A percentile compares a stretch with the other conserved stretches of the same genome.
Evolutionary conservation across 2,113 vertebrate genomes (phyloP).

Genomic region (Conger conger): DNA sequence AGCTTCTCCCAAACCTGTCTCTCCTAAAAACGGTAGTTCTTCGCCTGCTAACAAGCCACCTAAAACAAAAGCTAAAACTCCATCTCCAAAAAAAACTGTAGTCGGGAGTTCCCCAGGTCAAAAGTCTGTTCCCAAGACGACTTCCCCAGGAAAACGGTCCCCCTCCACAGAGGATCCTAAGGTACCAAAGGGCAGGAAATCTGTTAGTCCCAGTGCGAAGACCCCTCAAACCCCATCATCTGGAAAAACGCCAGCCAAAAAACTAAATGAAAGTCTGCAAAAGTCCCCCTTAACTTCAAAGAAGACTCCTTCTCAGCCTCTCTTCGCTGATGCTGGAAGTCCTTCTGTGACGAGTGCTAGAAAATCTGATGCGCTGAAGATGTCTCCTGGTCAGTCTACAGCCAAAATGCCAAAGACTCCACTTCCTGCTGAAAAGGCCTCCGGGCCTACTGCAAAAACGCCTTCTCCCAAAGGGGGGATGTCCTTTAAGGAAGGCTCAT

Average conservation of each 20-base stretch:
- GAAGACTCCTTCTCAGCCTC: conserved; percentile 34
- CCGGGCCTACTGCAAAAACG: not conserved
- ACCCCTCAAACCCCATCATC: not conserved
- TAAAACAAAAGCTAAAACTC: conserved; percentile 21
- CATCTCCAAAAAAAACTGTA: conserved; percentile 17
- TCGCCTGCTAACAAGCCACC: conserved; percentile 27
- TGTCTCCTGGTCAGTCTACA: not conserved
- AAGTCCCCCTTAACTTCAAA: conserved; percentile 5
- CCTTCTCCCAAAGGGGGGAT: not conserved
- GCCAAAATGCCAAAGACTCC: not conserved
- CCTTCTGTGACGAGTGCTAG: not conserved
- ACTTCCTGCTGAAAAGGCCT: conserved; percentile 13
- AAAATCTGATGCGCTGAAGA: not conserved
- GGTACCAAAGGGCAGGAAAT: conserved; percentile 3
- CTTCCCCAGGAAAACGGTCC: not conserved
- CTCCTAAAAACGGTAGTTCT: conserved; percentile 33
- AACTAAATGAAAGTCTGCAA: not conserved
- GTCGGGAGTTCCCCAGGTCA: not conserved
- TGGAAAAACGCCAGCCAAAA: not conserved
- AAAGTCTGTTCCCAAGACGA: not conserved
- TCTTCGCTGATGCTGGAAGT: not conserved
- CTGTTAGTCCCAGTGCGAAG: conserved; percentile 4
- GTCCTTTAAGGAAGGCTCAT: not conserved
- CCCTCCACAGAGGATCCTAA: not conserved
- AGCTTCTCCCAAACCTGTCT: conserved; percentile 27